phyloP scores from a whole-genome alignment of 2,888 invertebrate species.

The Myopa testacea region DNA sequence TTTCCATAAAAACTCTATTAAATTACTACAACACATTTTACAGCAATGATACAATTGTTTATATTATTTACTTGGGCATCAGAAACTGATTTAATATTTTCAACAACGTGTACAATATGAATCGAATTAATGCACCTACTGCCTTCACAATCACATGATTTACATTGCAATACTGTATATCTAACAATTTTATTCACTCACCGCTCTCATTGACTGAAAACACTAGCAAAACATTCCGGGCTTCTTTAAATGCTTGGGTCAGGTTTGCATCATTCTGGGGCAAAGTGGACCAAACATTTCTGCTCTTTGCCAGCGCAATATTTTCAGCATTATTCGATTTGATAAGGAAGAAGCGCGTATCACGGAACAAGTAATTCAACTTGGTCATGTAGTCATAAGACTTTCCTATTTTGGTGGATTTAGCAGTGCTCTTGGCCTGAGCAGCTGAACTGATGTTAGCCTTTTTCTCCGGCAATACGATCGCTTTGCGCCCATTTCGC shows the following conservation, averaged over 20 bases:
- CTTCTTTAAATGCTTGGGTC: conserved; percentile 93
- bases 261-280: conserved; percentile 97
- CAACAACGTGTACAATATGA: not conserved
- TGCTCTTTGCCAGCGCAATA: conserved; percentile 92
- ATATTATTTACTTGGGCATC: no score
- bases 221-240: conserved; percentile 92
- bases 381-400: conserved; percentile 87
- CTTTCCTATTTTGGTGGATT: conserved; percentile 46
- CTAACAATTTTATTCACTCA: conserved; percentile 50
- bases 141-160: not conserved
- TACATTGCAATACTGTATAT: not conserved
- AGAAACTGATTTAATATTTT: no score
- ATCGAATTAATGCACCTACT: not conserved
- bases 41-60: not conserved
- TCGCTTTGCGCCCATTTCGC: conserved; percentile 58
- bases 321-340: conserved; percentile 99
- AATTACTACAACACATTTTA: not conserved
- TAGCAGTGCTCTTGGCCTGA: conserved; percentile 53
- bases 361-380: conserved; percentile 93
- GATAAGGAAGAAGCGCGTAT: conserved; percentile 94
- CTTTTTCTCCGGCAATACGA: conserved; percentile 50
- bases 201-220: conserved; percentile 98
- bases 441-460: not conserved
- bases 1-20: no score
- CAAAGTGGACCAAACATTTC: conserved; percentile 97